Percentiles rank a stretch among this genome's conserved stretches.
These are phyloP conservation scores for Pan paniscus DNA, from an alignment of 2,113 vertebrate species.

Conservation along the genomic window DNA sequence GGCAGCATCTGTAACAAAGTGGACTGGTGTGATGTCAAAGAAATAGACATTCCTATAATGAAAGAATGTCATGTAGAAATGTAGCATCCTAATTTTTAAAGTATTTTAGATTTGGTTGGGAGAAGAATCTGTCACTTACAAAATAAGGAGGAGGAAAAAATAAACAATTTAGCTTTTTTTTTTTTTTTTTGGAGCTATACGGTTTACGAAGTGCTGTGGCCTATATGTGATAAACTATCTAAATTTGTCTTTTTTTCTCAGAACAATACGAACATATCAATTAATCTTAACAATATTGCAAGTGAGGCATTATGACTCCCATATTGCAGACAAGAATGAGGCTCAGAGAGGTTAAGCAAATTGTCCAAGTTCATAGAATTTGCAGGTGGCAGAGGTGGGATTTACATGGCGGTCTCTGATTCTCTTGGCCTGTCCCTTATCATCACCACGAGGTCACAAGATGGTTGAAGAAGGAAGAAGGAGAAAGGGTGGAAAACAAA, in stretches of 20 bases:
- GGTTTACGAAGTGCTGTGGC: neutral
- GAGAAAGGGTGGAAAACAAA: neutral
- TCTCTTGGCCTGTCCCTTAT: neutral
- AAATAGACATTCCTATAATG: neutral
- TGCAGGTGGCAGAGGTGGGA: neutral
- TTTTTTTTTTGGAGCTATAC: neutral
- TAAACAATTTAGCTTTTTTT: neutral
- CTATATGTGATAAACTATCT: neutral
- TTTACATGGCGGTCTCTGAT: neutral
- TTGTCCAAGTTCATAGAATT: neutral
- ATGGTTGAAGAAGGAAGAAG: neutral
- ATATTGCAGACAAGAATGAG: neutral
- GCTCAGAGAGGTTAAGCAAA: neutral
- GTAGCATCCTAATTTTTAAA: neutral
- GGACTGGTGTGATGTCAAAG: neutral
- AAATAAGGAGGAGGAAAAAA: neutral
- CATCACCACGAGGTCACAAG: neutral
- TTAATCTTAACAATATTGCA: neutral
- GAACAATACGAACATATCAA: neutral
- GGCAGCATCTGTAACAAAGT: neutral
- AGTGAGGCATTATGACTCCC: neutral
- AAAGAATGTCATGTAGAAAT: neutral
- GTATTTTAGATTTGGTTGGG: neutral
- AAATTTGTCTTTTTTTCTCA: neutral
- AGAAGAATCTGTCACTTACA: neutral